Conservation (phyloP, 2,113 vertebrate species). For the Festucalex cinctus region DNA sequence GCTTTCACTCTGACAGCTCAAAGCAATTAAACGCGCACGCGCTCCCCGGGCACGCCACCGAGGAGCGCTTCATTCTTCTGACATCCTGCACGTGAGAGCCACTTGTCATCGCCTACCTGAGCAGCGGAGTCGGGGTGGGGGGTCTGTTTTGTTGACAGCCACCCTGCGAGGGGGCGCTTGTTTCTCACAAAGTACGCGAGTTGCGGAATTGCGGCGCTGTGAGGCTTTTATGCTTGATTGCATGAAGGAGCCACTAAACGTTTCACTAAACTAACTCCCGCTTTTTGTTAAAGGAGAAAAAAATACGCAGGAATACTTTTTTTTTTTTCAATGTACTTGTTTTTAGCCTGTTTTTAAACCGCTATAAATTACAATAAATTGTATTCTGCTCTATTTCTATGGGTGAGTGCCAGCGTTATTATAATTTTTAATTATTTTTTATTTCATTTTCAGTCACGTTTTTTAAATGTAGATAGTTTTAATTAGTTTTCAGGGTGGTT, state of each 20-base stretch:
- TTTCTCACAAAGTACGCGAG: constrained; percentile 7
- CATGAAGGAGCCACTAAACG: neutral
- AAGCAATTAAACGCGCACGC: constrained; percentile 70
- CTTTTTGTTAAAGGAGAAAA: too few relatives aligned
- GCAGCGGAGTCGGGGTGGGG: constrained; percentile 8
- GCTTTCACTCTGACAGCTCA: constrained; percentile 64
- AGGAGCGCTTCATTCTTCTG: constrained; percentile 59
- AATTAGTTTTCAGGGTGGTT: too few relatives aligned
- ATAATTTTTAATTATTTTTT: too few relatives aligned
- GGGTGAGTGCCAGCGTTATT: too few relatives aligned
- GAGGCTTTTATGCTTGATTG: constrained; percentile 3
- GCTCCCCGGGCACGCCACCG: constrained; percentile 32
- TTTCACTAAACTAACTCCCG: neutral
- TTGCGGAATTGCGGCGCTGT: neutral
- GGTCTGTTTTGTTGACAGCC: constrained; percentile 61
- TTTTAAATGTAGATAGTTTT: too few relatives aligned
- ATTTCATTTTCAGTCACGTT: too few relatives aligned
- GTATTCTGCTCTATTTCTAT: too few relatives aligned
- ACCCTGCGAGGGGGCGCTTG: constrained; percentile 29
- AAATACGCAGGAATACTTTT: too few relatives aligned
- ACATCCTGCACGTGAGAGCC: constrained; percentile 55
- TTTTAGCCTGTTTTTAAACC: too few relatives aligned
- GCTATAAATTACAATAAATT: too few relatives aligned
- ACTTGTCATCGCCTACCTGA: constrained; percentile 59
- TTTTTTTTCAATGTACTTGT: too few relatives aligned